phyloP scores from a whole-genome alignment of 2,797 vertebrate species.

The Cyclopterus lumpus region DNA sequence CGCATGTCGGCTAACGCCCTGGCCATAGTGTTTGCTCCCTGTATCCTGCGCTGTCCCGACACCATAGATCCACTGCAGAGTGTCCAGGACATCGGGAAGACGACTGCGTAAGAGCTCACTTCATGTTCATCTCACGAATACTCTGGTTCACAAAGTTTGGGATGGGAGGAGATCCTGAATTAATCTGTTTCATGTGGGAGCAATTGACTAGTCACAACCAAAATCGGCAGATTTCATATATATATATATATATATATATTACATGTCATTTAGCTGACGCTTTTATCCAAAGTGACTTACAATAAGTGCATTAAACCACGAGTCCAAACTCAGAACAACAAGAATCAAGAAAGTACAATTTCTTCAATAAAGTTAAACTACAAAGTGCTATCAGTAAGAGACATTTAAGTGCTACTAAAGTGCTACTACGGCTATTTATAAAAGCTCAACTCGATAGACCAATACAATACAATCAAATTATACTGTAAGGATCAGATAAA shows the following conservation, averaged over 20 bases:
- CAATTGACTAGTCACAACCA: slow-evolving; percentile 2
- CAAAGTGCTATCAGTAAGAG: no score
- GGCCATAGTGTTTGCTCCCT: slow-evolving; percentile 98
- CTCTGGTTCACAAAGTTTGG: neutral
- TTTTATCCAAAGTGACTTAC: no score
- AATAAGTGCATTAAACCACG: no score
- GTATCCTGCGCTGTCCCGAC: slow-evolving; percentile 96
- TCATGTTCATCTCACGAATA: neutral
- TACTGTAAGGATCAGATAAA: neutral
- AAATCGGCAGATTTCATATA: neutral
- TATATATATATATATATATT: no score
- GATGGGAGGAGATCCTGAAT: neutral
- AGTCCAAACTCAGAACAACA: no score
- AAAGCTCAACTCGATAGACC: neutral
- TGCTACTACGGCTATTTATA: no score
- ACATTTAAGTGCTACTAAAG: no score
- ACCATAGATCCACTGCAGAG: slow-evolving; percentile 95
- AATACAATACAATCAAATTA: neutral
- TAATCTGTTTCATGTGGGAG: slow-evolving; percentile 34
- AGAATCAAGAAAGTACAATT: no score
- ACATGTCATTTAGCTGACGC: no score
- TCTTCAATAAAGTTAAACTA: no score
- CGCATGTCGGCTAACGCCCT: slow-evolving; percentile 98
- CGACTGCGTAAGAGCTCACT: slow-evolving; percentile 91
- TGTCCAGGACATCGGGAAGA: slow-evolving; percentile 97